Percentiles rank a stretch among this genome's conserved stretches.
phyloP scores from a whole-genome alignment of 92 coral and sea anemone genomes.

The Zoanthus sansibaricus region DNA sequence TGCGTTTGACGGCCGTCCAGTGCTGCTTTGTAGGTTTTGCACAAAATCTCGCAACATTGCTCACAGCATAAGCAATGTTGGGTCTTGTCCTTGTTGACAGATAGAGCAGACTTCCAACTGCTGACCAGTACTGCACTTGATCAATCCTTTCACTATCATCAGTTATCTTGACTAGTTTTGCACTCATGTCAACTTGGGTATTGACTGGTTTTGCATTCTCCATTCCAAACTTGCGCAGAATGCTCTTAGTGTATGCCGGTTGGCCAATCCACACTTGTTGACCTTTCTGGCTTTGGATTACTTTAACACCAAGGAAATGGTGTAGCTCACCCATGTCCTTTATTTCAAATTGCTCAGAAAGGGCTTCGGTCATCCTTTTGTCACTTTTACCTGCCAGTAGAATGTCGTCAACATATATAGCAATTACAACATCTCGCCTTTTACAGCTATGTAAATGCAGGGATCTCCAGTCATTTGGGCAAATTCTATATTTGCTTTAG shows the following conservation, averaged over 20 bases:
- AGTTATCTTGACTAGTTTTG: constrained; percentile 46
- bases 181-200: constrained; percentile 57
- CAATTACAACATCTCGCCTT: constrained; percentile 38
- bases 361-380: constrained; percentile 38
- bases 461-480: constrained; percentile 46
- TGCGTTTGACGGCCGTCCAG: background rate
- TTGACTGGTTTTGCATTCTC: constrained; percentile 51
- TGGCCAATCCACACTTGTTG: constrained; percentile 66
- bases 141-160: background rate
- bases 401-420: constrained; percentile 60
- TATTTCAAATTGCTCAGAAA: constrained; percentile 46
- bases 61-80: background rate
- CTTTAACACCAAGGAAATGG: constrained; percentile 56
- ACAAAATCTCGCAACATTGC: background rate
- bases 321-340: constrained; percentile 60
- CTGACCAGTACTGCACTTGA: background rate
- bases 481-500: constrained; percentile 55
- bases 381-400: constrained; percentile 59
- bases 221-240: constrained; percentile 56
- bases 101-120: background rate
- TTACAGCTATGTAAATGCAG: constrained; percentile 35
- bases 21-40: background rate
- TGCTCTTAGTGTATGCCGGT: constrained; percentile 39
- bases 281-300: constrained; percentile 36
- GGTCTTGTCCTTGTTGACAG: background rate